These are phyloP conservation scores for Callopanchax toddi DNA, from an alignment of 2,113 vertebrate species.

Conservation along the genomic window DNA sequence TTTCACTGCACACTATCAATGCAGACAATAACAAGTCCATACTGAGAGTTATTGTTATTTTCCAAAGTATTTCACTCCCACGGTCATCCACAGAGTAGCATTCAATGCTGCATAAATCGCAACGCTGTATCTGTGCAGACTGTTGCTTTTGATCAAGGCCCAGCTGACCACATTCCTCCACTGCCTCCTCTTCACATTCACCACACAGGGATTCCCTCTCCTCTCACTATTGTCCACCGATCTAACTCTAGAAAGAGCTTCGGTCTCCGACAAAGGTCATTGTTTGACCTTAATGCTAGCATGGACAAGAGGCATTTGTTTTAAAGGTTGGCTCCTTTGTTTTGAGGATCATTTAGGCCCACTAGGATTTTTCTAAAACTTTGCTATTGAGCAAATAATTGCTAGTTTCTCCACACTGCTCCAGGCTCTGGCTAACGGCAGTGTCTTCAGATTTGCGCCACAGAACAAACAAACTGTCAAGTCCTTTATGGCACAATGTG, in stretches of 20 bases:
- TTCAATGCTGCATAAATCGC: conserved; percentile 43
- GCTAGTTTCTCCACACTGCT: conserved; percentile 44
- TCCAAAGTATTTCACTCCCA: conserved; percentile 14
- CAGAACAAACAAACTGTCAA: conserved; percentile 59
- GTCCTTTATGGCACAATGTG: conserved; percentile 12
- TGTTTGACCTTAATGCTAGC: conserved; percentile 52
- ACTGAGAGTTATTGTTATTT: not conserved
- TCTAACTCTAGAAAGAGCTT: conserved; percentile 44
- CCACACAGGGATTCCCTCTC: conserved; percentile 61
- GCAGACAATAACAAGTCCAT: conserved; percentile 1
- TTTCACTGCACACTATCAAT: not conserved
- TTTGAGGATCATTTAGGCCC: conserved; percentile 24
- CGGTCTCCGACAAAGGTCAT: conserved; percentile 54
- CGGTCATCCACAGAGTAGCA: not conserved
- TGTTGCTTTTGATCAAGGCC: conserved; percentile 29
- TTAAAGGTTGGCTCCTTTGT: conserved; percentile 49
- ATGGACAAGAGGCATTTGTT: conserved; percentile 61
- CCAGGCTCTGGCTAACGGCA: conserved; percentile 34
- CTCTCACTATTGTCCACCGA: conserved; percentile 43
- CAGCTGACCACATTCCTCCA: conserved; percentile 56
- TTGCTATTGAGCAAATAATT: conserved; percentile 52
- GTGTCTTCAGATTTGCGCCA: conserved; percentile 33
- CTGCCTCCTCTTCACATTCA: conserved; percentile 42
- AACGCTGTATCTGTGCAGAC: conserved; percentile 40
- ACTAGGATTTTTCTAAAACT: conserved; percentile 3